phyloP scores from a whole-genome alignment of 2,888 invertebrate genomes.

The Nebria salina region DNA sequence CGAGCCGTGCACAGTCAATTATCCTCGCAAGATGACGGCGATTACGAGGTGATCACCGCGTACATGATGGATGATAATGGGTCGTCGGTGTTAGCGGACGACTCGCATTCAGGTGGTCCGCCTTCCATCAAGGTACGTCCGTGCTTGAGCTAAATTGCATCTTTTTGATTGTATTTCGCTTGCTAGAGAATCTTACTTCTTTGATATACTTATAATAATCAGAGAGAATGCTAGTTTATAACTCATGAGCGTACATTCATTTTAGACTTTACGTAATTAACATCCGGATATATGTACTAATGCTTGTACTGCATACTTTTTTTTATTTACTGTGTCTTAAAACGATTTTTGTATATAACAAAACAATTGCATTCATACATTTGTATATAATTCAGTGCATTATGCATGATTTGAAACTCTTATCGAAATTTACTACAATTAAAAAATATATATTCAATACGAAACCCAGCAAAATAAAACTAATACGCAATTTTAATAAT shows the following conservation, averaged over 20 bases:
- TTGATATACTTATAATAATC: slow-evolving; percentile 27
- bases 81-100: slow-evolving; percentile 82
- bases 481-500: too few species aligned
- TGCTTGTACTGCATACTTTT: too few species aligned
- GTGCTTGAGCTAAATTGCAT: slow-evolving; percentile 11
- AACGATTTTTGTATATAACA: too few species aligned
- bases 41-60: slow-evolving; percentile 81
- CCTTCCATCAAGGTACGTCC: slow-evolving; percentile 84
- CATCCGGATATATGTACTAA: background rate
- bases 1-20: slow-evolving; percentile 63
- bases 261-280: slow-evolving; percentile 33
- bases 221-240: slow-evolving; percentile 42
- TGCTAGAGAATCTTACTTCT: slow-evolving; percentile 33
- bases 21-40: slow-evolving; percentile 80
- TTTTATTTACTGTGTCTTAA: too few species aligned
- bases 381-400: too few species aligned
- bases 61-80: slow-evolving; percentile 87
- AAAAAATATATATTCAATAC: too few species aligned
- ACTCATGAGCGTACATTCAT: slow-evolving; percentile 15
- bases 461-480: too few species aligned
- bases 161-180: slow-evolving; percentile 35
- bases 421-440: too few species aligned
- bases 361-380: too few species aligned
- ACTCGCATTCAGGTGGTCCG: slow-evolving; percentile 77
- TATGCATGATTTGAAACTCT: too few species aligned